Evolutionary conservation across 2,113 vertebrate genomes (phyloP).

Genomic region (Carassius carassius): DNA sequence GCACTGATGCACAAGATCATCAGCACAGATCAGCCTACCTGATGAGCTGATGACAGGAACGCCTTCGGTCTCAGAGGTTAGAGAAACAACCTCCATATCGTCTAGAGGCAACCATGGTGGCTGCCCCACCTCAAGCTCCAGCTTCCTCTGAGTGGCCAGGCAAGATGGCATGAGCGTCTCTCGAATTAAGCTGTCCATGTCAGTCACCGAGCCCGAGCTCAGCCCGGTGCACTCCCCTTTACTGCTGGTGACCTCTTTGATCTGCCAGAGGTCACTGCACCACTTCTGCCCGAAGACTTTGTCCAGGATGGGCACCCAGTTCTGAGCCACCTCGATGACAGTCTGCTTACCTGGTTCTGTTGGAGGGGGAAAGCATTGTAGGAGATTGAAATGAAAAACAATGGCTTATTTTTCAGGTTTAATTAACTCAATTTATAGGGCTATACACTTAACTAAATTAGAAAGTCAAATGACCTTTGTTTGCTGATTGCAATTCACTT

Average conservation of each 20-base stretch:
- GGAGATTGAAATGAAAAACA: not conserved
- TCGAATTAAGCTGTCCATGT: constrained; percentile 29
- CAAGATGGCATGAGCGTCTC: constrained; percentile 64
- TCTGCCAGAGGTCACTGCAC: constrained; percentile 73
- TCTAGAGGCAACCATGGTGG: constrained; percentile 70
- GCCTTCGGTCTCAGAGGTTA: constrained; percentile 33
- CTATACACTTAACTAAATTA: not conserved
- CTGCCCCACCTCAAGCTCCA: constrained; percentile 20
- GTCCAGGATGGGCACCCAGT: constrained; percentile 80
- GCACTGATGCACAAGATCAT: not conserved
- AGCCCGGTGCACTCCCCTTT: constrained; percentile 6
- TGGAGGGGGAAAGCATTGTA: not conserved
- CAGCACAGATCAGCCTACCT: constrained; percentile 52
- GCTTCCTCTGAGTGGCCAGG: constrained; percentile 65
- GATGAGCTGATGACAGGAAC: constrained; percentile 55
- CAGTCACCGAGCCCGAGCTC: not conserved
- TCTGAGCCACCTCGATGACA: constrained; percentile 68
- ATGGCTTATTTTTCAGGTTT: not conserved
- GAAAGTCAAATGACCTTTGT: not conserved
- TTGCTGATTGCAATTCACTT: not conserved
- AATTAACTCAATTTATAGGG: not conserved
- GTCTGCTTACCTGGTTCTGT: constrained; percentile 60
- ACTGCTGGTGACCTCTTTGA: constrained; percentile 57
- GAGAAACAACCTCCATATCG: constrained; percentile 70
- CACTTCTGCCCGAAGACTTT: constrained; percentile 78